These are phyloP conservation scores for Lipotes vexillifer DNA, from an alignment of 2,113 vertebrate species.

Conservation along the genomic window DNA sequence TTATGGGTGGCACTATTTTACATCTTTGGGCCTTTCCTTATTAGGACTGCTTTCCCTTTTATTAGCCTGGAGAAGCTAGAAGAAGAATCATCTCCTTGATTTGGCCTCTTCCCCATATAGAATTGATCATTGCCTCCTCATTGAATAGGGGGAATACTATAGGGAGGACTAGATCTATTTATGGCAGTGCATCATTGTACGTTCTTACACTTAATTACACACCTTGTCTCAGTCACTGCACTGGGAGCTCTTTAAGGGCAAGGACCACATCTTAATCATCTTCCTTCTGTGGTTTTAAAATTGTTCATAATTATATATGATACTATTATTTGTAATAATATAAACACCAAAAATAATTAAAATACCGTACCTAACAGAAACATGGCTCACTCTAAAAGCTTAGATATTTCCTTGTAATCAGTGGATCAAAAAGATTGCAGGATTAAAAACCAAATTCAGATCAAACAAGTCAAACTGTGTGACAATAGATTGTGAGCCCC, in stretches of 20 bases:
- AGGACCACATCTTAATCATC: background rate
- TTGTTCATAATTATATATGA: background rate
- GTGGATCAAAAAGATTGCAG: background rate
- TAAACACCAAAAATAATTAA: constrained; percentile 22
- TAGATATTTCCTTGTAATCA: background rate
- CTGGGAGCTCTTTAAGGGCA: background rate
- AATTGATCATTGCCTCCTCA: background rate
- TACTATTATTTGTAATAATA: background rate
- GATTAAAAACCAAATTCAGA: constrained; percentile 2
- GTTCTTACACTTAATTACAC: background rate
- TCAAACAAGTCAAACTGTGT: background rate
- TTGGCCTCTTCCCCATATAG: background rate
- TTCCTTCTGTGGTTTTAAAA: constrained; percentile 28
- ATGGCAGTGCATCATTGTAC: background rate
- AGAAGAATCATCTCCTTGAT: background rate
- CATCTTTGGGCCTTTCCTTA: background rate
- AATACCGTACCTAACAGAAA: background rate
- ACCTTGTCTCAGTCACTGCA: background rate
- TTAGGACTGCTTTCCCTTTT: background rate
- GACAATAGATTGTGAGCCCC: background rate
- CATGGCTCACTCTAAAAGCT: background rate
- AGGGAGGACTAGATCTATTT: background rate
- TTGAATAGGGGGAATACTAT: background rate
- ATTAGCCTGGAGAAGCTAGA: background rate
- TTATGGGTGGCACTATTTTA: background rate